Conservation (phyloP, 2,888 invertebrate genomes). For the Heliconius aoede region DNA sequence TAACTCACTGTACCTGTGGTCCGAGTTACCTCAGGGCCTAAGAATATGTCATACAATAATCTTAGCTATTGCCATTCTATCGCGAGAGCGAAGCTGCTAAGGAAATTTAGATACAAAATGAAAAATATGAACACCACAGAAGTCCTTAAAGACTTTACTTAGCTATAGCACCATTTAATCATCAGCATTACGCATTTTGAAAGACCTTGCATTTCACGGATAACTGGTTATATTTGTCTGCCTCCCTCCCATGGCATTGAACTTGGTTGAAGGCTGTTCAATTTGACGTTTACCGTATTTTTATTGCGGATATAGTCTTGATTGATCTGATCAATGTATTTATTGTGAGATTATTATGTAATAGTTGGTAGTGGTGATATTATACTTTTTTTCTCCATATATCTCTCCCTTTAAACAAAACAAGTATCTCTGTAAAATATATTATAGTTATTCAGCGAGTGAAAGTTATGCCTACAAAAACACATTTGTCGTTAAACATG, state of each 20-base stretch:
- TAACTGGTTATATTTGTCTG: conserved; percentile 37
- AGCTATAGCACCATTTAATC: neutral
- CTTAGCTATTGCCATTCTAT: no score
- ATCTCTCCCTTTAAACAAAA: no score
- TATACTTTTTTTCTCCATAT: no score
- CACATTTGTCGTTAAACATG: neutral
- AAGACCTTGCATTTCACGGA: conserved; percentile 40
- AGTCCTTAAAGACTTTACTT: neutral
- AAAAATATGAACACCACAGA: neutral
- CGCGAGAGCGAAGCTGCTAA: no score
- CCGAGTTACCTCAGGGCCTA: no score
- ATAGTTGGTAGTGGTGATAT: neutral
- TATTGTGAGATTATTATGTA: neutral
- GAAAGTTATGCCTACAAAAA: neutral
- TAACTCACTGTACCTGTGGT: no score
- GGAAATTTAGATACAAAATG: no score
- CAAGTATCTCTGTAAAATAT: no score
- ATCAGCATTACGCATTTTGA: conserved; percentile 6
- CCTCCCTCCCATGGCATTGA: conserved; percentile 38
- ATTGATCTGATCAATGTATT: conserved; percentile 23
- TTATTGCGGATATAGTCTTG: conserved; percentile 38
- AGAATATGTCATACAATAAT: no score
- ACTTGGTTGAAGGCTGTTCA: conserved; percentile 39
- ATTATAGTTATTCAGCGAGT: no score
- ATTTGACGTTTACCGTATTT: conserved; percentile 29